Percentiles rank a stretch among this genome's conserved stretches.
These are phyloP conservation scores for Cacatua alba DNA, from an alignment of 2,113 vertebrate genomes.

Conservation along the genomic window DNA sequence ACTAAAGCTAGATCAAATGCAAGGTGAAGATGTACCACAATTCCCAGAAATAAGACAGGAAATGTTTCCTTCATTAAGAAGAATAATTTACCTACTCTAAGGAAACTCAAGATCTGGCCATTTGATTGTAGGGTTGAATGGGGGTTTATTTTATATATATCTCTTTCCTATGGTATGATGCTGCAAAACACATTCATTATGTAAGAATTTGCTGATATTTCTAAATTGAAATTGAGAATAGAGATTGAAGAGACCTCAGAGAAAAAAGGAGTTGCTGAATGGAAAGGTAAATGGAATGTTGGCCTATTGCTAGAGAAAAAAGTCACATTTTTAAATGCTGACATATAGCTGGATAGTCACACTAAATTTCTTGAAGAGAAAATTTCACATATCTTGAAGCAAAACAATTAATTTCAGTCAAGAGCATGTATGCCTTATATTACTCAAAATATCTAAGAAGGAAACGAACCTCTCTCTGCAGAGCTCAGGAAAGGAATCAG, in stretches of 20 bases:
- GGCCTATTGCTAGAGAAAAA: not conserved
- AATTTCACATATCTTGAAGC: not conserved
- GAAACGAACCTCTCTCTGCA: not conserved
- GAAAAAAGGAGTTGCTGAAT: not conserved
- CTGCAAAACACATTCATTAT: not conserved
- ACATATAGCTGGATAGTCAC: not conserved
- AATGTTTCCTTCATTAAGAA: not conserved
- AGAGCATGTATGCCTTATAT: not conserved
- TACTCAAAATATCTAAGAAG: not conserved
- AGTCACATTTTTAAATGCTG: not conserved
- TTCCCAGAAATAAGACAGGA: not conserved
- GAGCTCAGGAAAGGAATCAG: not conserved
- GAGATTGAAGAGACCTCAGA: not conserved
- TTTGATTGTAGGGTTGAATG: not conserved
- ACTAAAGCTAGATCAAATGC: not conserved
- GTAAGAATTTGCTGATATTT: not conserved
- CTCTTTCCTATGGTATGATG: not conserved
- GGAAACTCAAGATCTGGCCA: not conserved
- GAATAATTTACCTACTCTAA: not conserved
- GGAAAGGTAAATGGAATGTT: not conserved
- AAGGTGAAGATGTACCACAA: not conserved
- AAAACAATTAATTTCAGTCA: not conserved
- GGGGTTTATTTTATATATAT: not conserved
- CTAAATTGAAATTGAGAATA: not conserved
- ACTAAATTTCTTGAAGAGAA: not conserved